phyloP scores from a whole-genome alignment of 2,888 invertebrate species.

The Silvanus unidentatus region DNA sequence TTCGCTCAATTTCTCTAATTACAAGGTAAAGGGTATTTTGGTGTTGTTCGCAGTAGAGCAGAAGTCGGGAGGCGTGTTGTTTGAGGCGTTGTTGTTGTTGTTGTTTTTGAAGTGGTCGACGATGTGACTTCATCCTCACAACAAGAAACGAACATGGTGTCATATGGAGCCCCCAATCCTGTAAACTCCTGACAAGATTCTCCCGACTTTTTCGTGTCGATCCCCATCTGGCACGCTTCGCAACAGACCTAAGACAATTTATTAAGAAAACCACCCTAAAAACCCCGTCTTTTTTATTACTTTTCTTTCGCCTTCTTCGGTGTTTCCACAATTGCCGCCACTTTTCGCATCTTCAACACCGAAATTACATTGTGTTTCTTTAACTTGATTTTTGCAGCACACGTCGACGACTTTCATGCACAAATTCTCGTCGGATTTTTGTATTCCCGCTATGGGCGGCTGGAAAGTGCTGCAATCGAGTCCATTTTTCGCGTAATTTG shows the following conservation, averaged over 20 bases:
- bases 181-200: slow-evolving; percentile 53
- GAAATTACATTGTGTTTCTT: slow-evolving; percentile 48
- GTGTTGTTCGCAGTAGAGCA: neutral
- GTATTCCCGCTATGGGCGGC: slow-evolving; percentile 50
- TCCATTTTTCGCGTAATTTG: slow-evolving; percentile 37
- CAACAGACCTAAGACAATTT: slow-evolving; percentile 52
- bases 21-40: slow-evolving; percentile 12
- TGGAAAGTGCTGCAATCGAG: slow-evolving; percentile 35
- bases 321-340: slow-evolving; percentile 28
- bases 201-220: slow-evolving; percentile 53
- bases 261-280: too few relatives aligned
- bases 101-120: slow-evolving; percentile 21
- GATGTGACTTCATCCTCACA: slow-evolving; percentile 45
- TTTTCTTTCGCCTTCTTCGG: slow-evolving; percentile 22
- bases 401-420: slow-evolving; percentile 60
- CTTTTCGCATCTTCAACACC: slow-evolving; percentile 50
- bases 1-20: too few relatives aligned
- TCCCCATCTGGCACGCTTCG: slow-evolving; percentile 58
- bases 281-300: slow-evolving; percentile 16
- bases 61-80: slow-evolving; percentile 7
- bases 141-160: slow-evolving; percentile 57
- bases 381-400: slow-evolving; percentile 56
- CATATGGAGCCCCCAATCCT: slow-evolving; percentile 54
- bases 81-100: slow-evolving; percentile 16
- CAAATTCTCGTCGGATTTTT: slow-evolving; percentile 52